These are phyloP conservation scores for Ceyx margarethae DNA, from an alignment of 2,113 vertebrate species.

Conservation along the genomic window DNA sequence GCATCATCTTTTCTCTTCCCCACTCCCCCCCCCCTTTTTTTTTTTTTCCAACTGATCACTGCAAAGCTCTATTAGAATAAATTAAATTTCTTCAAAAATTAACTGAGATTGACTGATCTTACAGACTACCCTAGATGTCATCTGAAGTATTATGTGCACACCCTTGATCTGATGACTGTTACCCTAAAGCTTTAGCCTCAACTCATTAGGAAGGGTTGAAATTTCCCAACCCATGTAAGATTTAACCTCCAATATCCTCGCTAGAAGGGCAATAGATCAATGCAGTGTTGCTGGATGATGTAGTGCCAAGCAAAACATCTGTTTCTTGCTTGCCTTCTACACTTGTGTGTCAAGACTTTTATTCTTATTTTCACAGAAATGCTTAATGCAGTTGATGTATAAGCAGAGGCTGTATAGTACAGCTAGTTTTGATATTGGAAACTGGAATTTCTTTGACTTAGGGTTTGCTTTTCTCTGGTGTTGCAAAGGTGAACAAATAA, in stretches of 20 bases:
- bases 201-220: not conserved
- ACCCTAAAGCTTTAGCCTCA: not conserved
- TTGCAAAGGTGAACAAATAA: not conserved
- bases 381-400: not conserved
- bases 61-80: not conserved
- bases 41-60: not conserved
- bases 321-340: not conserved
- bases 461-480: not conserved
- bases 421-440: not conserved
- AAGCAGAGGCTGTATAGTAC: not conserved
- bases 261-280: not conserved
- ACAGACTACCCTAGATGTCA: not conserved
- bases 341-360: accelerated
- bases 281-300: not conserved
- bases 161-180: not conserved
- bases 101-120: not conserved
- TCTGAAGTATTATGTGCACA: not conserved
- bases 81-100: not conserved
- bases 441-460: not conserved
- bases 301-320: not conserved
- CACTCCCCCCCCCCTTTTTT: too few relatives aligned
- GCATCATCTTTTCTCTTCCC: not conserved
- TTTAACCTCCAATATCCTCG: not conserved
- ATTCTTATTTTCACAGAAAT: not conserved
- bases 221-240: not conserved